Conservation (phyloP, 2,113 vertebrate genomes). For the Neogobius melanostomus region DNA sequence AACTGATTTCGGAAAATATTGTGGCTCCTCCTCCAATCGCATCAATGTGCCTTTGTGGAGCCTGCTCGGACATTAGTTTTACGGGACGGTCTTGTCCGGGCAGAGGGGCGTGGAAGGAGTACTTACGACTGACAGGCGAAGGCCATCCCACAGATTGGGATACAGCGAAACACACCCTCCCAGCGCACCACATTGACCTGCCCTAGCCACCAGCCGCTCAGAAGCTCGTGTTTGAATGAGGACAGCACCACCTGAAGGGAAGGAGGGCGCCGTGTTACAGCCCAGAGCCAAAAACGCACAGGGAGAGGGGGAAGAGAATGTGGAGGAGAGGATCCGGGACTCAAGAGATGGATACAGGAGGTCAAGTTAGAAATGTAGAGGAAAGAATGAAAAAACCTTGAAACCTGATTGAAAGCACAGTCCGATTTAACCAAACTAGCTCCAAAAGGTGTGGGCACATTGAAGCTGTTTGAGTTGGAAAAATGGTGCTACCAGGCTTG, state of each 20-base stretch:
- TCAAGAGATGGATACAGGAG: constrained; percentile 37
- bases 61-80: constrained; percentile 31
- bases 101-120: constrained; percentile 48
- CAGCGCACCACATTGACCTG: constrained; percentile 86
- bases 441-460: constrained; percentile 28
- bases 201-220: constrained; percentile 89
- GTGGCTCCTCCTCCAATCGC: constrained; percentile 1
- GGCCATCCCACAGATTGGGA: constrained; percentile 99
- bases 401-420: constrained; percentile 37
- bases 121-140: constrained; percentile 99
- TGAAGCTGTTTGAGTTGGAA: too few species aligned
- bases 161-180: constrained; percentile 97
- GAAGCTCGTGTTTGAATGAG: constrained; percentile 92
- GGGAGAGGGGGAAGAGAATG: constrained; percentile 20
- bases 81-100: constrained; percentile 39
- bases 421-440: not conserved
- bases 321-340: constrained; percentile 38
- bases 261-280: constrained; percentile 63
- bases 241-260: constrained; percentile 89
- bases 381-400: constrained; percentile 24
- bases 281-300: constrained; percentile 49
- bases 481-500: too few species aligned
- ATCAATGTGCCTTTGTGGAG: constrained; percentile 7
- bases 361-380: constrained; percentile 32
- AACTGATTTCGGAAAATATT: too few species aligned